A percentile compares a stretch with the other conserved stretches of the same genome.
These are phyloP conservation scores for Oligia strigilis DNA, from an alignment of 2,888 invertebrate species.

Conservation along the genomic window DNA sequence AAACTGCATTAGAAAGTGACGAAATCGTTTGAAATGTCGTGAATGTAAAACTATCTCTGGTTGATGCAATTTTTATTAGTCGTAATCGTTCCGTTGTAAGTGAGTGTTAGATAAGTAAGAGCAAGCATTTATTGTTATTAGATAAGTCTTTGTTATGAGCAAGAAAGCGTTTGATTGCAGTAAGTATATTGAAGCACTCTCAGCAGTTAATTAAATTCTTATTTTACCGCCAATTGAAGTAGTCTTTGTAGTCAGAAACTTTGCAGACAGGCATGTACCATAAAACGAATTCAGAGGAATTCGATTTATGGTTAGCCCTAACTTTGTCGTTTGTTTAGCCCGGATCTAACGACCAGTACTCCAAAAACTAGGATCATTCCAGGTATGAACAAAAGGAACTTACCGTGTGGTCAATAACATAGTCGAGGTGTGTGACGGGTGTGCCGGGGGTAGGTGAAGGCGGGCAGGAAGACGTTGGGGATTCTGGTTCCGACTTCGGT, in stretches of 20 bases:
- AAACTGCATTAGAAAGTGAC: slow-evolving; percentile 47
- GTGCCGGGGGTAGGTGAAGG: slow-evolving; percentile 92
- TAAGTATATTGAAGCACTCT: not conserved
- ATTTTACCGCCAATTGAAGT: not conserved
- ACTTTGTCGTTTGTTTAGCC: too few relatives aligned
- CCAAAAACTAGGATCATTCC: not conserved
- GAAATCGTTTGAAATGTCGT: slow-evolving; percentile 10
- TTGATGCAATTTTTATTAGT: slow-evolving; percentile 25
- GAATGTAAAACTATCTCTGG: slow-evolving; percentile 33
- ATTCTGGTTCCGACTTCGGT: slow-evolving; percentile 93
- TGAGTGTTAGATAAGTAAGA: slow-evolving; percentile 20
- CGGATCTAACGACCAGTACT: not conserved
- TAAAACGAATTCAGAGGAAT: too few relatives aligned
- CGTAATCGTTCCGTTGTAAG: slow-evolving; percentile 8
- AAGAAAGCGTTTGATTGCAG: slow-evolving; percentile 17
- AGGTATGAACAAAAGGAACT: slow-evolving; percentile 40
- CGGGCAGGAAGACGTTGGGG: slow-evolving; percentile 93
- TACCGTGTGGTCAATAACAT: slow-evolving; percentile 92
- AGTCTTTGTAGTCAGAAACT: not conserved
- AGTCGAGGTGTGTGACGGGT: slow-evolving; percentile 89
- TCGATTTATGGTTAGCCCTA: too few relatives aligned
- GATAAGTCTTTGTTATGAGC: slow-evolving; percentile 12
- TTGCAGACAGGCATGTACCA: not conserved
- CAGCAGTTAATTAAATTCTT: not conserved
- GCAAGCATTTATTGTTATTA: slow-evolving; percentile 19